Evolutionary conservation across 2,888 invertebrate genomes (phyloP), one percentile per base, ranked within the genome.

Genomic region (Volucella inflata): DNA sequence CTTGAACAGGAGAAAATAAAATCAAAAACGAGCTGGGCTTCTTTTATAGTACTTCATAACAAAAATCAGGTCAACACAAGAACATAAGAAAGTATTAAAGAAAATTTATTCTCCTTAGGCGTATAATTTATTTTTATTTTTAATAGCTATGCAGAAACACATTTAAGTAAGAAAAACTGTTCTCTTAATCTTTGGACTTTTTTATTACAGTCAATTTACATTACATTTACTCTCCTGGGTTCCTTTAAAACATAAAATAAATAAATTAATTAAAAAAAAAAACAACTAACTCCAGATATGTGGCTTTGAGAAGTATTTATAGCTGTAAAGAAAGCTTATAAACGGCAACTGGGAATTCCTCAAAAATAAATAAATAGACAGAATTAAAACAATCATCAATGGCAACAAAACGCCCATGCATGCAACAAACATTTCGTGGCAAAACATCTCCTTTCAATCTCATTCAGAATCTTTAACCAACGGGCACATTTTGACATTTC

Each of bases 361-460:
- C 17, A 44, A 11, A 67, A 51, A 50, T n/a, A n/a, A n/a, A n/a
- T n/a, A 42, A 65, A 14, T 9, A 44, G 51, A 51, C 6, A 50
- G 38, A 36, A 46, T 8, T n/a, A 71, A 36, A 30, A 12, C 48
- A 50, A 59, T 36, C n/a, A 0, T 11, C 10, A 53, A 14, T 38
- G 36, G 17, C 38, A 11, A 68, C 38, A 30, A 55, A 70, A 21
- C 46, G 14, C 42, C 12, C 30, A 6, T 46, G 44, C 46, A 16
- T 38, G 11, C 40, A 75, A 80, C 75, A 67, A 68, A 75, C 11
- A 75, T 75, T 75, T 80, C 75, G 80, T 75, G 75, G 60, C 36
- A 16, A 48, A 64, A 57, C 51, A 79, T 67, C 67, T 67, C 30
- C 30, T 30, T 30, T 4, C 30, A 30, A 30, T 72, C 40, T 40